Evolutionary conservation across 2,113 vertebrate genomes (phyloP), one percentile per base, ranked within the genome.

Genomic region (Pavo muticus): DNA sequence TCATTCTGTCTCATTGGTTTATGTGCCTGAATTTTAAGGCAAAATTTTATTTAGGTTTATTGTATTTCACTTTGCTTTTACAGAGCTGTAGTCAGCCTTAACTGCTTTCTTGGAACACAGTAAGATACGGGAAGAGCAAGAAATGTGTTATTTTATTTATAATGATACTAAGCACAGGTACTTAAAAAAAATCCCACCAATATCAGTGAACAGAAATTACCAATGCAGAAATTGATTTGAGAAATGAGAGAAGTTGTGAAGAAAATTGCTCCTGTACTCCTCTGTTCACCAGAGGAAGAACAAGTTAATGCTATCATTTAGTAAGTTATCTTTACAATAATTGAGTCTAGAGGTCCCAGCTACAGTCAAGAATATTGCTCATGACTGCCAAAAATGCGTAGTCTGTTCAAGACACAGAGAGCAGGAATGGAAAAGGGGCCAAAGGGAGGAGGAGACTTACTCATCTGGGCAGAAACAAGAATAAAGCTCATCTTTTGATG

Each of bases 21-120:
- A 64, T 25, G 14, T 78, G 29, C 6, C 61, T 88, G 11, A 50
- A 84, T 81, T 90, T 85, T 44, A 93, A 57, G 45, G 90, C 17
- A 80, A 60, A 7, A 14, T 3, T 64, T 94, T 87, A 61, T 83
- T 94, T 78, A 35, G 39, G 13, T 70, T 94, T 80, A 27, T 85
- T 88, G 84, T 64, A 30, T 88, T 90, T 86, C 30, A 67, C 11
- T 84, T 81, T 35, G 18, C 59, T 61, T 93, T 90, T 91, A 69
- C 32, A 86, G 75, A 88, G n/a, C 11, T 65, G 44, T 39, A 60
- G 44, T n/a, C 39, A 88, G 9, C 27, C 32, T 60, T 79, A 57
- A 64, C 13, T 42, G 8, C 48, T 92, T 94, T 73, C 12, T 30
- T 68, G 52, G 65, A 83, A 71, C 39, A 74, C 5, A 84, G 50